phyloP scores from a whole-genome alignment of 2,113 vertebrate species.

The Fregata magnificens region DNA sequence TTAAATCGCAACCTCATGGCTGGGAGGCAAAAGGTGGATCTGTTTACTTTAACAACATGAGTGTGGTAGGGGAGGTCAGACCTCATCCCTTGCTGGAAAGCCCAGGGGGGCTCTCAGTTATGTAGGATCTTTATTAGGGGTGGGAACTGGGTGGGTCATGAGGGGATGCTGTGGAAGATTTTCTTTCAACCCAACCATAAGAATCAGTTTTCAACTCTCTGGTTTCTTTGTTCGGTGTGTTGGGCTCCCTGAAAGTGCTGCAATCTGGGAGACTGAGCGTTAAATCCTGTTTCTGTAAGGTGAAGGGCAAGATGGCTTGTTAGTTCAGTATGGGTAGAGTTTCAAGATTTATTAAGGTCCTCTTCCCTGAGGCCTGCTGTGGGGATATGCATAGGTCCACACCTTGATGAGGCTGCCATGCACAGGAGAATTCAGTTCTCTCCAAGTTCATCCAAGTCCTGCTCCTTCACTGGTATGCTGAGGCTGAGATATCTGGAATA shows the following conservation, averaged over 20 bases:
- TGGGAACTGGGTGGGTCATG: too few species aligned
- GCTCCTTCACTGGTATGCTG: not conserved
- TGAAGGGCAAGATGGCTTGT: not conserved
- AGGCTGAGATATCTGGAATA: not conserved
- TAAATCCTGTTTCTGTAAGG: not conserved
- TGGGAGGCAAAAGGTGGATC: too few species aligned
- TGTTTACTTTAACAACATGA: not conserved
- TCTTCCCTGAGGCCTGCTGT: not conserved
- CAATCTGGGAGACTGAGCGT: not conserved
- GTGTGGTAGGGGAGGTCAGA: not conserved
- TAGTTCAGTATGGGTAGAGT: not conserved
- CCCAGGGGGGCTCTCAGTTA: not conserved
- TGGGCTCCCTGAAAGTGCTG: not conserved
- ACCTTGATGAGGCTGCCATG: not conserved
- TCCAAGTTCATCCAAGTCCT: not conserved
- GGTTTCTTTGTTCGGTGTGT: not conserved
- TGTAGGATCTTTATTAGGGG: too few species aligned
- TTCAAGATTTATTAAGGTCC: not conserved
- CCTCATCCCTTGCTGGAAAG: not conserved
- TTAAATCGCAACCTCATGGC: rapidly evolving
- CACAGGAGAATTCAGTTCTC: too few species aligned
- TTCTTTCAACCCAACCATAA: not conserved
- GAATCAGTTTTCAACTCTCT: not conserved
- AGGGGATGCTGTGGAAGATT: not conserved
- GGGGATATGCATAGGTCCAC: rapidly evolving